Conservation (phyloP, 2,888 invertebrate species). For the Tenthredo amoena region DNA sequence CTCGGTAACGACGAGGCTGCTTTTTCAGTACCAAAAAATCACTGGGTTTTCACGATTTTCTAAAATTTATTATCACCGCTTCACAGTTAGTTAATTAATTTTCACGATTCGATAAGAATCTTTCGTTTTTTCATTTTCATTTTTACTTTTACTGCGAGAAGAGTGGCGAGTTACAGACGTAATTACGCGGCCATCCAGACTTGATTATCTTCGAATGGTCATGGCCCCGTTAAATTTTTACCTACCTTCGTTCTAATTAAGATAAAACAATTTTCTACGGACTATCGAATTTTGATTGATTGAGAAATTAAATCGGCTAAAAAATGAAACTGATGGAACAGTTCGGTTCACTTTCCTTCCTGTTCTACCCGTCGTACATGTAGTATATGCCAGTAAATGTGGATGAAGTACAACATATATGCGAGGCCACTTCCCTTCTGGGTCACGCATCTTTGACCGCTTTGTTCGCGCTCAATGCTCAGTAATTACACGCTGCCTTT, state of each 20-base stretch:
- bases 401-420: neutral
- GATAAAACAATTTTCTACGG: neutral
- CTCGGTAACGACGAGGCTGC: neutral
- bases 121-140: neutral
- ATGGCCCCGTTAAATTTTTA: neutral
- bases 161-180: neutral
- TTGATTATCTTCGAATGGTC: neutral
- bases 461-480: slow-evolving; percentile 50
- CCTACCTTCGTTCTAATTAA: neutral
- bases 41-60: neutral
- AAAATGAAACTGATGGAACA: neutral
- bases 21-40: neutral
- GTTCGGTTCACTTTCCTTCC: slow-evolving; percentile 11
- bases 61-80: neutral
- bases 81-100: neutral
- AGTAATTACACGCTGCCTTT: slow-evolving; percentile 36
- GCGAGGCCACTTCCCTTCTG: slow-evolving; percentile 41
- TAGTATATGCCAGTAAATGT: neutral
- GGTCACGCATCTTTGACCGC: slow-evolving; percentile 50
- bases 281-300: neutral
- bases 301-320: neutral
- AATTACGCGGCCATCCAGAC: neutral
- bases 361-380: neutral
- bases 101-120: neutral
- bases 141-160: neutral